A percentile compares a stretch with the other conserved stretches of the same genome.
Conservation (phyloP, 1,140 invertebrate species). For the Wasmannia auropunctata region DNA sequence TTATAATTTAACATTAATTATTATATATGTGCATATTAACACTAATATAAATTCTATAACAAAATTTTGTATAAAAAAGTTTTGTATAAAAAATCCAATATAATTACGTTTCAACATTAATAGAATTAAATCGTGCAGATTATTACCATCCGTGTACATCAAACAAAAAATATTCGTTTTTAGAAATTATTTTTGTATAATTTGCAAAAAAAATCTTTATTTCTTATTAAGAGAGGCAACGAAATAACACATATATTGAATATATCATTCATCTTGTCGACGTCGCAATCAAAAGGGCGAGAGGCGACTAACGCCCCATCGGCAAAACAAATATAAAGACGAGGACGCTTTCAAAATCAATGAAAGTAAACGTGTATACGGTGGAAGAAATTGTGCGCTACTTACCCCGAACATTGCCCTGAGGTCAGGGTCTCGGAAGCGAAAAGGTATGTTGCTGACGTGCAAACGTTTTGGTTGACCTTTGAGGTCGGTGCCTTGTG, state of each 20-base stretch:
- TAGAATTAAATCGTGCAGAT: background rate
- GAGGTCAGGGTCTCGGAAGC: conserved; percentile 98
- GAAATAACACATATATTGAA: background rate
- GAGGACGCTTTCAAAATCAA: background rate
- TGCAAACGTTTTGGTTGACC: conserved; percentile 94
- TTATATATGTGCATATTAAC: too few species aligned
- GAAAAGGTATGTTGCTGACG: conserved; percentile 99
- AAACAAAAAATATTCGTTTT: background rate
- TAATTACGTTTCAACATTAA: background rate
- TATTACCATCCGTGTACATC: background rate
- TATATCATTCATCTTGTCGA: background rate
- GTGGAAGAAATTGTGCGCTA: background rate
- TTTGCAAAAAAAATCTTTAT: background rate
- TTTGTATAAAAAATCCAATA: background rate
- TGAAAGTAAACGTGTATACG: background rate
- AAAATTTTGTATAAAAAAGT: background rate
- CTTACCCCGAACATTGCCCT: conserved; percentile 99
- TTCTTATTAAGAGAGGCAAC: background rate
- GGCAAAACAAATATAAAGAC: background rate
- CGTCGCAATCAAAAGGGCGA: background rate
- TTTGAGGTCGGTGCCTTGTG: conserved; percentile 84
- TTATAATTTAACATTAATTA: background rate
- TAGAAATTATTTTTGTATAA: background rate
- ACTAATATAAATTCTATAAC: background rate
- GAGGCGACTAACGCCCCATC: background rate